phyloP scores from a whole-genome alignment of 2,797 vertebrate genomes.

The Thalassophryne amazonica region DNA sequence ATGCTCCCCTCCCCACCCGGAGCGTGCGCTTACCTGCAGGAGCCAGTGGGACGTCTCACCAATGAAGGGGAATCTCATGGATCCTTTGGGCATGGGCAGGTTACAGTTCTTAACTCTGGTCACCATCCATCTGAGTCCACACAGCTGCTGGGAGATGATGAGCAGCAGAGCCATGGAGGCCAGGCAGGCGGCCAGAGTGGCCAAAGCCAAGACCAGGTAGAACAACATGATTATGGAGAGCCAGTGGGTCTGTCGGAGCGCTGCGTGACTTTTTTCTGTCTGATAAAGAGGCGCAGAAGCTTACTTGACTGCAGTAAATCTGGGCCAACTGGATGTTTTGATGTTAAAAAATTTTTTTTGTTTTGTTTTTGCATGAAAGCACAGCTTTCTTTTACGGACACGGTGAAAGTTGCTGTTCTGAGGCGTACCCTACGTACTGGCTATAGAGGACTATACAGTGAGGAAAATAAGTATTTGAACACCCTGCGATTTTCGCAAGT shows the following conservation, averaged over 20 bases:
- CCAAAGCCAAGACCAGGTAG: slow-evolving; percentile 93
- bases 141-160: slow-evolving; percentile 93
- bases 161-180: slow-evolving; percentile 92
- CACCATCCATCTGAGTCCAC: slow-evolving; percentile 94
- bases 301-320: no score
- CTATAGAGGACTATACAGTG: no score
- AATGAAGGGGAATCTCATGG: slow-evolving; percentile 96
- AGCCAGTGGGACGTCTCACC: slow-evolving; percentile 98
- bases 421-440: no score
- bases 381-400: slow-evolving; percentile 36
- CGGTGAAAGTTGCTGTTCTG: no score
- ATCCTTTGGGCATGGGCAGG: slow-evolving; percentile 93
- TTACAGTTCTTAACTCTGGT: slow-evolving; percentile 95
- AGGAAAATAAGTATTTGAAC: no score
- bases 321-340: neutral
- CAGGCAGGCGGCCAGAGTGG: slow-evolving; percentile 91
- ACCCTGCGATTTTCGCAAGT: no score
- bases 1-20: neutral
- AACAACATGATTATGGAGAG: slow-evolving; percentile 85
- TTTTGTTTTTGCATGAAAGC: slow-evolving; percentile 28
- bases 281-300: no score
- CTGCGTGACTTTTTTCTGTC: neutral
- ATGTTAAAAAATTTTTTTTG: neutral
- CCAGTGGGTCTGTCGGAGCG: slow-evolving; percentile 12
- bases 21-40: slow-evolving; percentile 86